A percentile compares a stretch with the other conserved stretches of the same genome.
These are phyloP conservation scores for Ptiloglossa arizonensis DNA, from an alignment of 1,140 invertebrate species.

Conservation along the genomic window DNA sequence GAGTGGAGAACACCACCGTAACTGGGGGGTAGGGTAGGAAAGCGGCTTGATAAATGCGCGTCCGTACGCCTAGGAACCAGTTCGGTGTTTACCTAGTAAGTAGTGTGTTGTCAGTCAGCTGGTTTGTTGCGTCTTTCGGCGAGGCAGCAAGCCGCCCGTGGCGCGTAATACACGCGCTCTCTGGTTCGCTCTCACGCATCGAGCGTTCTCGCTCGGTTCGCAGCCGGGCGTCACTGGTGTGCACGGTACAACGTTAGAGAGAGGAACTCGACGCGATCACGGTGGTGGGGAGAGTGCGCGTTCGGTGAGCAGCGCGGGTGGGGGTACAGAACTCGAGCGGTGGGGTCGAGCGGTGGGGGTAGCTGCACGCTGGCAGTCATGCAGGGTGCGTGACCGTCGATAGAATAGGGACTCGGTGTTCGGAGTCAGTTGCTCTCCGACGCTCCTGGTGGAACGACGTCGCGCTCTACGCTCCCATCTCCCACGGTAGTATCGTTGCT, in stretches of 20 bases:
- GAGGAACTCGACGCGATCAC: constrained; percentile 20
- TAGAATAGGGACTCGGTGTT: constrained; percentile 56
- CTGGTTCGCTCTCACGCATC: constrained; percentile 4
- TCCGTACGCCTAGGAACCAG: constrained; percentile 67
- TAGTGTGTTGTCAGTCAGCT: constrained; percentile 73
- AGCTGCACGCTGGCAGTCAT: constrained; percentile 63
- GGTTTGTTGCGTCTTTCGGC: constrained; percentile 67
- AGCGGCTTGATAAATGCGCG: constrained; percentile 65
- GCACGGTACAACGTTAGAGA: constrained; percentile 14
- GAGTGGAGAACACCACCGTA: not conserved
- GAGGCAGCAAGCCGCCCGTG: constrained; percentile 65
- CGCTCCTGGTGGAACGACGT: constrained; percentile 58
- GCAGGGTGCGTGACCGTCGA: constrained; percentile 69
- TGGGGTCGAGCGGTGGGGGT: constrained; percentile 27
- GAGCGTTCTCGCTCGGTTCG: not conserved
- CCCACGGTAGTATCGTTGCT: too few relatives aligned
- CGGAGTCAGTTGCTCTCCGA: constrained; percentile 69
- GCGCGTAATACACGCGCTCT: too few relatives aligned
- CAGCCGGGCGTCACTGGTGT: constrained; percentile 12
- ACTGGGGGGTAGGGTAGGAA: constrained; percentile 26
- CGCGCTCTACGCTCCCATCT: constrained; percentile 12
- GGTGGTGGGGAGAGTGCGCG: constrained; percentile 20
- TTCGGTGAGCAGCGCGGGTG: constrained; percentile 12
- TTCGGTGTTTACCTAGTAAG: constrained; percentile 72
- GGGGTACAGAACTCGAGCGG: not conserved